A percentile compares a stretch with the other conserved stretches of the same genome.
Evolutionary conservation across 2,888 invertebrate genomes (phyloP).

Genomic region (Chaitophorus viminalis): DNA sequence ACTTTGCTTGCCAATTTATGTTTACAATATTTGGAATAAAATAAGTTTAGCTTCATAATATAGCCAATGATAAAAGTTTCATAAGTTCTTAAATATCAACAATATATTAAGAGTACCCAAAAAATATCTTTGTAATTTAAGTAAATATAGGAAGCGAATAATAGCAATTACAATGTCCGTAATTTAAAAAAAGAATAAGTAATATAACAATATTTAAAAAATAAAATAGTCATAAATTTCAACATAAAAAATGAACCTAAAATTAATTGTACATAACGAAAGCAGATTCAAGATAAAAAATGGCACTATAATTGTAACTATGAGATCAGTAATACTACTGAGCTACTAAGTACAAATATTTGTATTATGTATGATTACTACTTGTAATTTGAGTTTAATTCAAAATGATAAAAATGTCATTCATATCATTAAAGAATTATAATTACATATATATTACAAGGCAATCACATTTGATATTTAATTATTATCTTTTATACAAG

Average conservation of each 20-base stretch:
- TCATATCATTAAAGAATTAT: constrained; percentile 9
- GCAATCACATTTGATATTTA: constrained; percentile 6
- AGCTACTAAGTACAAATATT: constrained; percentile 9
- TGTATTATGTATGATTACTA: neutral
- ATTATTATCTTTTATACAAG: constrained; percentile 30
- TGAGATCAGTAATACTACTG: constrained; percentile 31
- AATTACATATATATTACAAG: constrained; percentile 20
- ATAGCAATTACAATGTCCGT: neutral
- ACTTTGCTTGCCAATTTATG: neutral
- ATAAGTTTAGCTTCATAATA: neutral
- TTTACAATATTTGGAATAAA: neutral
- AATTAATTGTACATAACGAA: constrained; percentile 16
- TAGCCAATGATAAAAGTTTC: neutral
- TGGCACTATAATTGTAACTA: constrained; percentile 48
- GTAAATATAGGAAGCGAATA: neutral
- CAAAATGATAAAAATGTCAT: neutral
- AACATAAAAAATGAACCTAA: constrained; percentile 22
- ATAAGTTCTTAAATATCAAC: neutral
- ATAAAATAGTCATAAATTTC: constrained; percentile 27
- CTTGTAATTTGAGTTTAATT: constrained; percentile 18
- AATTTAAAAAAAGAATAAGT: neutral
- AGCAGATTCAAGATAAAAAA: constrained; percentile 32
- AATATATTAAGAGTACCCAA: neutral
- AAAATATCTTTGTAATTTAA: neutral
- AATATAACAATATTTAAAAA: constrained; percentile 29